phyloP scores from a whole-genome alignment of 2,797 vertebrate genomes.

The Esox lucius region DNA sequence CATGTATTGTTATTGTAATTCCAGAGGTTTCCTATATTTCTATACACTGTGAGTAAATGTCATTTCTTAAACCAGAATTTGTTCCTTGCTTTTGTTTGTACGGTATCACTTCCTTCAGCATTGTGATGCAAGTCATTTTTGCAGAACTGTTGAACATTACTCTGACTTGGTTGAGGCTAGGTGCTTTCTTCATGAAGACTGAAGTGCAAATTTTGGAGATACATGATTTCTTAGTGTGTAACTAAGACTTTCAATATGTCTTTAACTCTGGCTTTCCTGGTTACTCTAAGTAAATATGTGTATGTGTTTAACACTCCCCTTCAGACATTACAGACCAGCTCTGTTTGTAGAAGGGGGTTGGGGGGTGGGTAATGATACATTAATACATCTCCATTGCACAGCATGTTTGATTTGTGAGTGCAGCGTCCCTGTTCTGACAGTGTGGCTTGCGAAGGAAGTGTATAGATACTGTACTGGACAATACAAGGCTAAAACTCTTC shows the following conservation, averaged over 20 bases:
- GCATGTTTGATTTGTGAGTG: no score
- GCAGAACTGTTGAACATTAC: background rate
- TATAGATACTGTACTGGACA: no score
- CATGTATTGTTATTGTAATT: no score
- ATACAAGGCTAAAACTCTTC: no score
- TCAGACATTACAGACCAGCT: background rate
- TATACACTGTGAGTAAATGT: conserved; percentile 1
- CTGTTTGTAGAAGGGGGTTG: background rate
- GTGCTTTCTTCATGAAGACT: background rate
- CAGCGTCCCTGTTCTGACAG: no score
- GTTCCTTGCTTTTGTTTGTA: background rate
- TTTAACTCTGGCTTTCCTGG: background rate
- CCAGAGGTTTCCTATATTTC: background rate
- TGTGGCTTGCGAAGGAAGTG: no score
- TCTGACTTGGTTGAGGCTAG: no score
- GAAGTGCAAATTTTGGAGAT: background rate
- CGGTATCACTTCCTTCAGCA: background rate
- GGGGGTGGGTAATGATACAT: no score
- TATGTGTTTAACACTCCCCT: background rate
- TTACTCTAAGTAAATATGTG: background rate
- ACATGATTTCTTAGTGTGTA: background rate
- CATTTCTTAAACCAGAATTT: background rate
- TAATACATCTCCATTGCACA: no score
- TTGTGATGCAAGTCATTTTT: background rate
- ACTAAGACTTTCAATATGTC: background rate